Evolutionary conservation across 37 sponge, comb jelly and placozoan species (phyloP).

Genomic region (Theonella swinhoei): DNA sequence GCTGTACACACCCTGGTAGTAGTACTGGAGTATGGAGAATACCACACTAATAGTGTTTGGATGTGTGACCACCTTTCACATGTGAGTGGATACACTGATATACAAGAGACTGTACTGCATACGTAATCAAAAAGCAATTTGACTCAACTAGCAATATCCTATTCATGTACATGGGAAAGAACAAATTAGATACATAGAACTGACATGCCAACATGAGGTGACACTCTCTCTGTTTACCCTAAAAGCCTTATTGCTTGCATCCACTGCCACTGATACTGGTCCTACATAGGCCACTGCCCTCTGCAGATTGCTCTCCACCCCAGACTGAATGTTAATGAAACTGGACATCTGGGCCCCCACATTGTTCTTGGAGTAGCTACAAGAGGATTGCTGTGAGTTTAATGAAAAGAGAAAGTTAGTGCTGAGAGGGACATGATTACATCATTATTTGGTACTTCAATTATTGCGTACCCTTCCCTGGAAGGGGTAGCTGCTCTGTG

Average conservation of each 20-base stretch:
- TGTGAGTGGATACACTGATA: too few species aligned
- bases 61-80: too few species aligned
- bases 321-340: slow-evolving; percentile 32
- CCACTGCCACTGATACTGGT: slow-evolving; percentile 87
- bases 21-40: slow-evolving; percentile 28
- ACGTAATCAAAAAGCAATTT: background rate
- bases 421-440: too few species aligned
- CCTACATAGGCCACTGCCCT: slow-evolving; percentile 87
- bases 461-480: slow-evolving; percentile 2
- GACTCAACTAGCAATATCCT: background rate
- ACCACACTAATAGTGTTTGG: background rate
- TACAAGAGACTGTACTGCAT: too few species aligned
- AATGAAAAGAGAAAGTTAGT: background rate
- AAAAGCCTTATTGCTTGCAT: slow-evolving; percentile 77
- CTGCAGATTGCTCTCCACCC: slow-evolving; percentile 68
- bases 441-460: background rate
- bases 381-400: slow-evolving; percentile 52
- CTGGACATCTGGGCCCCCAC: slow-evolving; percentile 72
- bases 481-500: slow-evolving; percentile 10
- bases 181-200: too few species aligned
- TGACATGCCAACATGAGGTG: too few species aligned
- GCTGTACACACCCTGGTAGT: slow-evolving; percentile 53
- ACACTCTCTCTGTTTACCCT: slow-evolving; percentile 52
- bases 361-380: slow-evolving; percentile 50
- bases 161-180: background rate